A percentile compares a stretch with the other conserved stretches of the same genome.
phyloP scores from a whole-genome alignment of 2,113 vertebrate genomes.

The Microcebus ravelobensis region DNA sequence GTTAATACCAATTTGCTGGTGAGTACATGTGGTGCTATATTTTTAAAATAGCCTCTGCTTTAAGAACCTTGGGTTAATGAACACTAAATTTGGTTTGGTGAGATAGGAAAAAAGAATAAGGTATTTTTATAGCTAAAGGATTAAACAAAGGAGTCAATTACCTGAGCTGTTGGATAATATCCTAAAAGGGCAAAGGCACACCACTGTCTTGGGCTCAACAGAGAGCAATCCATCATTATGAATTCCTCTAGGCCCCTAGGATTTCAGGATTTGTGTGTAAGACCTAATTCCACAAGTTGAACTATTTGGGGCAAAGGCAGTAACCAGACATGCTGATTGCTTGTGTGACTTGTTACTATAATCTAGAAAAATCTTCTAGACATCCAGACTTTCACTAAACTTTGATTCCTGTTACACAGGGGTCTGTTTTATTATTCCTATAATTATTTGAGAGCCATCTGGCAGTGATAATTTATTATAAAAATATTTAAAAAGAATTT shows the following conservation, averaged over 20 bases:
- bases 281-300: background rate
- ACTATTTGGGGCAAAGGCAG: background rate
- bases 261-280: background rate
- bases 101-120: background rate
- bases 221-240: background rate
- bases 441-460: conserved; percentile 41
- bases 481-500: conserved; percentile 16
- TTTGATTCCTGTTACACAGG: background rate
- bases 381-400: background rate
- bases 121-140: background rate
- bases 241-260: background rate
- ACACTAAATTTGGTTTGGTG: background rate
- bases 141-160: background rate
- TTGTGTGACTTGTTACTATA: background rate
- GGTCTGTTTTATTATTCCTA: background rate
- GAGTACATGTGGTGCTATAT: background rate
- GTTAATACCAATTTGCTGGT: too few species aligned
- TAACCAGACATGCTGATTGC: background rate
- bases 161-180: background rate
- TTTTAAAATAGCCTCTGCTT: background rate
- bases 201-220: background rate
- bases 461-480: conserved; percentile 55
- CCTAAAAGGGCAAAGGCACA: background rate
- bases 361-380: background rate
- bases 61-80: background rate